These are phyloP conservation scores for Pyrochroa serraticornis DNA, from an alignment of 2,888 invertebrate species.

Conservation along the genomic window DNA sequence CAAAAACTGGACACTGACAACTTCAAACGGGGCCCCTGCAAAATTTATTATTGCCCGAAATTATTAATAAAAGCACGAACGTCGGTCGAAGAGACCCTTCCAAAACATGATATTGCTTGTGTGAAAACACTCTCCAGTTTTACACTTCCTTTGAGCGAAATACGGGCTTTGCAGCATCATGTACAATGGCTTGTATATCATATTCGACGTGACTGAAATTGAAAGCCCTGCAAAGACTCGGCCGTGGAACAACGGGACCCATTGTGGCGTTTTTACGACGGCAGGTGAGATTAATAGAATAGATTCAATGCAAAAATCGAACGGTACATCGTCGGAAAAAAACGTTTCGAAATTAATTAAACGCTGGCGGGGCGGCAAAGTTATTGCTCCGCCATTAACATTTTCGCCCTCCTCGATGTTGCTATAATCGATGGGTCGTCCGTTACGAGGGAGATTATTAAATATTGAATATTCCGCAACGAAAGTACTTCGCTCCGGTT, in stretches of 20 bases:
- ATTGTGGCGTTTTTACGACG: conserved; percentile 4
- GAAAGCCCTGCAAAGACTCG: conserved; percentile 11
- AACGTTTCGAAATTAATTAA: not conserved
- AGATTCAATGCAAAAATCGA: conserved; percentile 8
- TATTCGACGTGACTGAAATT: conserved; percentile 38
- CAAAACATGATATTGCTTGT: conserved; percentile 29
- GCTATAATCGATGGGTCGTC: conserved; percentile 11
- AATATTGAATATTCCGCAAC: conserved; percentile 15
- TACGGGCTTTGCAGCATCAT: conserved; percentile 10
- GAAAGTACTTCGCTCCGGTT: not conserved
- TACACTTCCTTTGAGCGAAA: conserved; percentile 33
- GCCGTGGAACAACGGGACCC: conserved; percentile 1
- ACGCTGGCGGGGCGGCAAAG: not conserved
- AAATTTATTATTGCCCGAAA: conserved; percentile 41
- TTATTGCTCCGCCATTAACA: conserved; percentile 16
- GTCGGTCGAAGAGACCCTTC: conserved; percentile 26
- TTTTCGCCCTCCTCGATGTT: conserved; percentile 9
- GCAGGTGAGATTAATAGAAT: not conserved
- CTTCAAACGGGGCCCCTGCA: conserved; percentile 29
- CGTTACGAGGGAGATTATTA: conserved; percentile 6
- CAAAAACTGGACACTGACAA: conserved; percentile 38
- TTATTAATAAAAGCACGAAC: conserved; percentile 40
- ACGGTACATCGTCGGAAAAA: too few species aligned
- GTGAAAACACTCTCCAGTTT: conserved; percentile 36
- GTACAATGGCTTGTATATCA: conserved; percentile 37